These are phyloP conservation scores for Drosophila punjabiensis DNA, from an alignment of 1,140 invertebrate species.

Conservation along the genomic window DNA sequence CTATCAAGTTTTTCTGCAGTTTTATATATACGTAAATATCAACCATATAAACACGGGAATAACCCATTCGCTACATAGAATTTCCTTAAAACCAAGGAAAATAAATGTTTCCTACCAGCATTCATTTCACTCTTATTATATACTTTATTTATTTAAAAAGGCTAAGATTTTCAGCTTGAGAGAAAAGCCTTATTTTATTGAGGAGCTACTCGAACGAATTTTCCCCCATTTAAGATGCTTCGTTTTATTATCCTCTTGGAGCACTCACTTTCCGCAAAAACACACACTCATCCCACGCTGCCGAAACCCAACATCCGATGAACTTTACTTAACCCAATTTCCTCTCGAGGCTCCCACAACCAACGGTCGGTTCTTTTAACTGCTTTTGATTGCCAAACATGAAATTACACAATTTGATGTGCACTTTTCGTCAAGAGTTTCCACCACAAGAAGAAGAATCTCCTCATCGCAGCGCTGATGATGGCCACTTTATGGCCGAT, in stretches of 20 bases:
- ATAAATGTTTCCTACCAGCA: neutral
- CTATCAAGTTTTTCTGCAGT: slow-evolving; percentile 1
- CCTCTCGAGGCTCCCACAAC: slow-evolving; percentile 21
- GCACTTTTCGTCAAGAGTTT: slow-evolving; percentile 19
- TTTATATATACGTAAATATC: neutral
- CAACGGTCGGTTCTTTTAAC: slow-evolving; percentile 28
- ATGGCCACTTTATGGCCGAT: slow-evolving; percentile 38
- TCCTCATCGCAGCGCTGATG: slow-evolving; percentile 6
- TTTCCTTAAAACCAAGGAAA: neutral
- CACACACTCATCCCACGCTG: slow-evolving; percentile 19
- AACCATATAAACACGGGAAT: neutral
- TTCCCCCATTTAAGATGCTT: slow-evolving; percentile 15
- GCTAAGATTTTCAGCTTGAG: slow-evolving; percentile 10
- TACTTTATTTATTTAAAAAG: slow-evolving; percentile 3
- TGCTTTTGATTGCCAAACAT: slow-evolving; percentile 43
- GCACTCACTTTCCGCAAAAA: slow-evolving; percentile 6
- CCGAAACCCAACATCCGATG: slow-evolving; percentile 24
- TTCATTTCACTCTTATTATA: neutral
- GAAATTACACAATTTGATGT: slow-evolving; percentile 45
- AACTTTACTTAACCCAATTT: slow-evolving; percentile 56
- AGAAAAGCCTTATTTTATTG: slow-evolving; percentile 10
- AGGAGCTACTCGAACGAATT: slow-evolving; percentile 7
- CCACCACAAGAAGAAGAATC: no score
- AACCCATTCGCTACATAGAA: neutral
- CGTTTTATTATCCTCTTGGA: slow-evolving; percentile 19